Evolutionary conservation across 2,113 vertebrate species (phyloP).

Genomic region (Nothobranchius kuhntae): DNA sequence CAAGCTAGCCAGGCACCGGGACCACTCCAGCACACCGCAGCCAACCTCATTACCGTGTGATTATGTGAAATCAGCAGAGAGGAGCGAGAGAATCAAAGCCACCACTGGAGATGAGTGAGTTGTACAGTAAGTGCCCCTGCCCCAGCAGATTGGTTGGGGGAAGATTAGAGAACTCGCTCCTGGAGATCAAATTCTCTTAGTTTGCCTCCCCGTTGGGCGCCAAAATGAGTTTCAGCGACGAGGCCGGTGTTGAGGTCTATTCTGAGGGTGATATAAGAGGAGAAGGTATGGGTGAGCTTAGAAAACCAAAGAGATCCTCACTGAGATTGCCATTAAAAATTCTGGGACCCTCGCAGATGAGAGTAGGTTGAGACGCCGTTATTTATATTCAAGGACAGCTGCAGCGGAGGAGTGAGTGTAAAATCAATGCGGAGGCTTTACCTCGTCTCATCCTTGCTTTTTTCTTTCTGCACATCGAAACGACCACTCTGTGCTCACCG

Average conservation of each 20-base stretch:
- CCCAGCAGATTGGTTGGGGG: conserved; percentile 39
- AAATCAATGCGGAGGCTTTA: conserved; percentile 64
- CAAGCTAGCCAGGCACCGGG: conserved; percentile 18
- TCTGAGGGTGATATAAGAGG: conserved; percentile 32
- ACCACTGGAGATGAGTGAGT: conserved; percentile 64
- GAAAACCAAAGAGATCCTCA: conserved; percentile 55
- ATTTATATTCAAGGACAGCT: conserved; percentile 72
- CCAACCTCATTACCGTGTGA: conserved; percentile 66
- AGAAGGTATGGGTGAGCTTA: conserved; percentile 44
- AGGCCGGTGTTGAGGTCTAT: conserved; percentile 49
- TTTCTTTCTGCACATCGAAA: conserved; percentile 42
- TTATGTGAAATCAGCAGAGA: conserved; percentile 72
- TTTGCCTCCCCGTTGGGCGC: conserved; percentile 55
- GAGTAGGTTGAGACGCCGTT: conserved; percentile 49
- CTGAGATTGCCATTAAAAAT: conserved; percentile 50
- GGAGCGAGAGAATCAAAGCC: conserved; percentile 68
- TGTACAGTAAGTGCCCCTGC: conserved; percentile 64
- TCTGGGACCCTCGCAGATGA: conserved; percentile 40
- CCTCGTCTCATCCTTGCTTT: conserved; percentile 59
- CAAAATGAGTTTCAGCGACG: conserved; percentile 54
- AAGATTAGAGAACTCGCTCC: conserved; percentile 62
- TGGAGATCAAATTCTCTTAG: conserved; percentile 59
- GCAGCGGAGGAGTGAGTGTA: conserved; percentile 55
- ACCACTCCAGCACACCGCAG: conserved; percentile 33
- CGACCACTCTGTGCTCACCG: conserved; percentile 18